These are phyloP conservation scores for Pituophis catenifer DNA, from an alignment of 2,113 vertebrate genomes.

Conservation along the genomic window DNA sequence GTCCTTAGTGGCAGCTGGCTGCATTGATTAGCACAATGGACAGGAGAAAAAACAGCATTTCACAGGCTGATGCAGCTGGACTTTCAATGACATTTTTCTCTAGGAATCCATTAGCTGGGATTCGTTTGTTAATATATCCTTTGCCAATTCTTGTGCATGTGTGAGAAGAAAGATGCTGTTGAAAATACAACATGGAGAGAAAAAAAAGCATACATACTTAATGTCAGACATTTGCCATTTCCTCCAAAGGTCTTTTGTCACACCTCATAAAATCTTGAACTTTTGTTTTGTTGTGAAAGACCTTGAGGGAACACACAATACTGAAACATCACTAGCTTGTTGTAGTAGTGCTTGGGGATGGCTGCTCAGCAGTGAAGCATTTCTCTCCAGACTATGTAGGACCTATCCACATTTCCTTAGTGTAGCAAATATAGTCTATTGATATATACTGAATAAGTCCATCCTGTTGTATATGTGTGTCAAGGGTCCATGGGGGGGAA, in stretches of 20 bases:
- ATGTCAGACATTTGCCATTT: background rate
- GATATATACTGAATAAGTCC: background rate
- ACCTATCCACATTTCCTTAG: background rate
- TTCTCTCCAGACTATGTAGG: background rate
- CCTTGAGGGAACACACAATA: background rate
- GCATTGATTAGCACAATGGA: background rate
- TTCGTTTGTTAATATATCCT: background rate
- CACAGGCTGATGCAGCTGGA: background rate
- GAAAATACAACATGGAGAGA: background rate
- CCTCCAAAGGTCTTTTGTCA: background rate
- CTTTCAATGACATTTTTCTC: background rate
- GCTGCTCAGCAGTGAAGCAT: background rate
- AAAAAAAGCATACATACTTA: no score
- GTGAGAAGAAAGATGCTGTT: background rate
- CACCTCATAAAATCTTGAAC: background rate
- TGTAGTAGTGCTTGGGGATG: background rate
- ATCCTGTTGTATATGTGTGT: background rate
- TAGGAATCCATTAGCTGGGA: slow-evolving; percentile 4
- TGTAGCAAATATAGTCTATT: background rate
- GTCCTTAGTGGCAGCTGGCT: slow-evolving; percentile 24
- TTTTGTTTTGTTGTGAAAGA: background rate
- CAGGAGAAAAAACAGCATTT: background rate
- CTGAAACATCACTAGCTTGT: background rate
- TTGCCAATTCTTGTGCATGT: background rate
- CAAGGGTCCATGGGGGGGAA: background rate